Evolutionary conservation across 2,797 vertebrate genomes (phyloP), one percentile per base, ranked within the genome.

Genomic region (Meda fulgida): DNA sequence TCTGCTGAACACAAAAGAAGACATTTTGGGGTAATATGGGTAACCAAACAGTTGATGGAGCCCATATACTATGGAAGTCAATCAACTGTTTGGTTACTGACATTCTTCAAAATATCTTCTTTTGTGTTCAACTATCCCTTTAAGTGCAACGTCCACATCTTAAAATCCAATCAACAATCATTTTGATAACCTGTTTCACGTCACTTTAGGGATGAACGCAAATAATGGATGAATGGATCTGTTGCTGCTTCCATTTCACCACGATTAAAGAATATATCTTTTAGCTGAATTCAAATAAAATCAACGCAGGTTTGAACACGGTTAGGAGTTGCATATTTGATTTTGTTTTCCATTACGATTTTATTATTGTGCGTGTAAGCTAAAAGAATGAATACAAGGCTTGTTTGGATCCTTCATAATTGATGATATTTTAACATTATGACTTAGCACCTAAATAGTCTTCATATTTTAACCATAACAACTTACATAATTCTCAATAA

Each of bases 381-480:
- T 60, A 29, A 48, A 84, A 69, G 1, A 70, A 78, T 78, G 11
- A 55, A 77, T 29, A 66, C 16, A 84, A 43, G n/a, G 13, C 18
- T 21, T 38, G 16, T 84, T 55, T 46, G n/a, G 1, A 78, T 78
- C 48, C 73, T 84, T 84, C 48, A 78, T 69, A 31, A 55, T 40
- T 67, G 10, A 21, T 40, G 0, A 70, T 70, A 10, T 31, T 63
- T 46, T 19, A 36, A 34, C 21, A 65, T 43, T 46, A 23, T 7
- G n/a, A 82, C 71, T 18, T 34, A 6, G 13, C 29, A 80, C 46
- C 7, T 40, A n/a, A 67, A 23, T 5, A 40, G 19, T 34, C 23
- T 48, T 82, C 26, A 43, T 40, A 31, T 21, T 40, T 70, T n/a
- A 69, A 34, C 63, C 23, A 21, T 5, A 23, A 1, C 46, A 6